Evolutionary conservation across 1,140 invertebrate genomes (phyloP).

Genomic region (Charaxes varanes): DNA sequence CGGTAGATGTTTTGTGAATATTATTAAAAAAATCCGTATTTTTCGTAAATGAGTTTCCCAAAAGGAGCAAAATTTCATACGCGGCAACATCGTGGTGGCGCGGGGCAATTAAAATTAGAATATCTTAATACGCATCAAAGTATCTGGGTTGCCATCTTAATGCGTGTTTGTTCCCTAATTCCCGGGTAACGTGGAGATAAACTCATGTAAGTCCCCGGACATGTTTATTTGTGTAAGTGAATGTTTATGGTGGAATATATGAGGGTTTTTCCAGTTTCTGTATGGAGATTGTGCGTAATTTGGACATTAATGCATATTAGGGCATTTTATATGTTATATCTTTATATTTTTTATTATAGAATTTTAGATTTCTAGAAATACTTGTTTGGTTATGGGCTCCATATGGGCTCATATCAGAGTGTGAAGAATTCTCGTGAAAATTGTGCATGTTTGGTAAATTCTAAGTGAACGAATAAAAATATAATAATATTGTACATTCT

Average conservation of each 20-base stretch:
- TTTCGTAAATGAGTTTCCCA: conserved; percentile 20
- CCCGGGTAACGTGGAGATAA: conserved; percentile 58
- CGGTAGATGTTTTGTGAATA: too few species aligned
- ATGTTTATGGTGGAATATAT: conserved; percentile 34
- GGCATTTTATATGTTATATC: background rate
- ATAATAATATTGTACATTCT: too few species aligned
- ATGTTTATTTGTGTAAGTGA: conserved; percentile 65
- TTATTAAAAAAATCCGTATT: too few species aligned
- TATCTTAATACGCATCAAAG: conserved; percentile 72
- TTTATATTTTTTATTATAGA: background rate
- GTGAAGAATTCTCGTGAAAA: too few species aligned
- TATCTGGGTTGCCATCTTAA: conserved; percentile 71
- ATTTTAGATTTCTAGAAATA: too few species aligned
- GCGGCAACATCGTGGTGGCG: conserved; percentile 38
- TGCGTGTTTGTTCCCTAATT: conserved; percentile 65
- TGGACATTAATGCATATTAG: background rate
- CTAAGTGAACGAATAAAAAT: too few species aligned
- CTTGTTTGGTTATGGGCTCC: too few species aligned
- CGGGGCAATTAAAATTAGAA: conserved; percentile 69
- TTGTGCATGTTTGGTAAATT: too few species aligned
- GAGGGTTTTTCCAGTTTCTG: conserved; percentile 7
- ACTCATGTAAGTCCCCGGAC: conserved; percentile 46
- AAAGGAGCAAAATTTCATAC: conserved; percentile 28
- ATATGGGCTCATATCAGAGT: too few species aligned
- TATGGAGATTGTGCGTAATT: conserved; percentile 11